These are phyloP conservation scores for Bimastos eiseni DNA, from an alignment of 2,888 invertebrate species.

Conservation along the genomic window DNA sequence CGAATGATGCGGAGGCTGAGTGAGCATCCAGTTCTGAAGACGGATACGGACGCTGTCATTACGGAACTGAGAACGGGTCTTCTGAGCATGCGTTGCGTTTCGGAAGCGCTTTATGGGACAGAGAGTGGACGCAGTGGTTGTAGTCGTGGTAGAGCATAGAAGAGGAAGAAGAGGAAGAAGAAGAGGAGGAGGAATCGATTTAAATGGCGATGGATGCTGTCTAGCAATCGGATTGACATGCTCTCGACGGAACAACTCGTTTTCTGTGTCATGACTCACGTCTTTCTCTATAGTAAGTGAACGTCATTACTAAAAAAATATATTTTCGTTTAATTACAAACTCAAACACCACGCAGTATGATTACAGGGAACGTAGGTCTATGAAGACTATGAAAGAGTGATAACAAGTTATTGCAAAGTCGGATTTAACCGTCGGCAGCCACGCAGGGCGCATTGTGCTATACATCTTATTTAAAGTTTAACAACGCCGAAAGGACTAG, in stretches of 20 bases:
- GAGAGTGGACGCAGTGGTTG: background rate
- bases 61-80: background rate
- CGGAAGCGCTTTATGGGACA: background rate
- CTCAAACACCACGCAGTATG: too few relatives aligned
- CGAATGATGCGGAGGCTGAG: background rate
- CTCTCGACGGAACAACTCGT: background rate
- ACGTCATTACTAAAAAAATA: background rate
- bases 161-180: background rate
- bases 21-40: background rate
- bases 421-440: too few relatives aligned
- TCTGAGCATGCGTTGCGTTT: background rate
- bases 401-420: too few relatives aligned
- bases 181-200: background rate
- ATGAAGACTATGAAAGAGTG: too few relatives aligned
- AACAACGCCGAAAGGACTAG: too few relatives aligned
- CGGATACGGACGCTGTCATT: background rate
- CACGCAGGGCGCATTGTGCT: too few relatives aligned
- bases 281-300: background rate
- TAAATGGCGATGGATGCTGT: background rate
- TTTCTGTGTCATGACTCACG: conserved; percentile 13
- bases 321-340: too few relatives aligned
- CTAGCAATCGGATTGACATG: background rate
- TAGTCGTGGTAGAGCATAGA: background rate
- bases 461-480: too few relatives aligned
- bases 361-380: too few relatives aligned